phyloP scores from a whole-genome alignment of 2,797 vertebrate species.

The Manis pentadactyla region DNA sequence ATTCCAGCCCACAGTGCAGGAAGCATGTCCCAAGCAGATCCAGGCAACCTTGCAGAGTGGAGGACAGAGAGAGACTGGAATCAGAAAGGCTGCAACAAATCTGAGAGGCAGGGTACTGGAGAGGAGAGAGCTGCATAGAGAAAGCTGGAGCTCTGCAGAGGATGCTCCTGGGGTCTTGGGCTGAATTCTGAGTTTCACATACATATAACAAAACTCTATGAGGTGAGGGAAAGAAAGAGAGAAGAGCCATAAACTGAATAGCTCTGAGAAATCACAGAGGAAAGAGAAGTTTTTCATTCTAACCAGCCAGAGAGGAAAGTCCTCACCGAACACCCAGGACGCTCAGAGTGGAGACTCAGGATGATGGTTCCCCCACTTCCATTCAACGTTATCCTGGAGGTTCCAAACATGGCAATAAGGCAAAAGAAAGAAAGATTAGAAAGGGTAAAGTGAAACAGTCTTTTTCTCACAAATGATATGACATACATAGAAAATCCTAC shows the following conservation, averaged over 20 bases:
- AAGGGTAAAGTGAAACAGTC: background rate
- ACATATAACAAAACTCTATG: background rate
- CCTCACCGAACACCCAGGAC: background rate
- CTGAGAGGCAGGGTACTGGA: no score
- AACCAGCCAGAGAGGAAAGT: background rate
- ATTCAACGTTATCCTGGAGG: background rate
- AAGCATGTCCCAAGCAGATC: background rate
- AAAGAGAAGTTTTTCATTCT: background rate
- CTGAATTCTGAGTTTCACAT: background rate
- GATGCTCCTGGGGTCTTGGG: background rate
- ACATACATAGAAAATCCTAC: background rate
- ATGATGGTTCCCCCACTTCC: background rate
- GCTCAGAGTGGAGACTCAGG: background rate
- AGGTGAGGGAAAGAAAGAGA: background rate
- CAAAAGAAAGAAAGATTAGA: background rate
- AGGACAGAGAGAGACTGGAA: background rate
- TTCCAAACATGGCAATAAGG: background rate
- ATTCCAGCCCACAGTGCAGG: background rate
- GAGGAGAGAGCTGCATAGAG: background rate
- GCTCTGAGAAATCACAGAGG: background rate
- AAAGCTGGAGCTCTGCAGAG: background rate
- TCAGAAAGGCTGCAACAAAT: background rate
- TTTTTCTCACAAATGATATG: background rate
- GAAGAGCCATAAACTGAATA: background rate
- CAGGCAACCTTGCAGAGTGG: background rate